Percentiles rank a stretch among this genome's conserved stretches.
Conservation (phyloP, 2,113 vertebrate genomes). For the Eidolon helvum region DNA sequence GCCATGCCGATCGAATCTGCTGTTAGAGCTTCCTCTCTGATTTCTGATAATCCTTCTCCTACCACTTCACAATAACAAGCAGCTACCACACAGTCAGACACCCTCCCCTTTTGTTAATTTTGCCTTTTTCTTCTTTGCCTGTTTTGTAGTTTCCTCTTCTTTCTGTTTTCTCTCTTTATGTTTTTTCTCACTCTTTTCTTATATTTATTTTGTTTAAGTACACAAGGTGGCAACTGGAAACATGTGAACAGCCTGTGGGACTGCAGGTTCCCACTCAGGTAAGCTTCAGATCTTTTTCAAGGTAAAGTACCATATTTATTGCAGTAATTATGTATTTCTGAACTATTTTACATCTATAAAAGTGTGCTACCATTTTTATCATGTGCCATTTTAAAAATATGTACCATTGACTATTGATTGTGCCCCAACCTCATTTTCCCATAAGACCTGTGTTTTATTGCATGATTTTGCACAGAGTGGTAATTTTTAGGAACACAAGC, state of each 20-base stretch:
- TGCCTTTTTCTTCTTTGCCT: background rate
- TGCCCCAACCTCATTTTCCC: background rate
- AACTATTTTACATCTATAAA: background rate
- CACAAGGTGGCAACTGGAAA: background rate
- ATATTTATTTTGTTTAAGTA: background rate
- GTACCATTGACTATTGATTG: background rate
- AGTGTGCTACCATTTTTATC: background rate
- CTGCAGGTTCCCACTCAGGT: background rate
- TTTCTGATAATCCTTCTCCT: background rate
- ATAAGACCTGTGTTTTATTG: background rate
- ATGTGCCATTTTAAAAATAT: background rate
- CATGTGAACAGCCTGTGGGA: background rate
- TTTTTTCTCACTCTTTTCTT: background rate
- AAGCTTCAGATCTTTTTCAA: background rate
- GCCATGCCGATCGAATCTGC: background rate
- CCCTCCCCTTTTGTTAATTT: background rate
- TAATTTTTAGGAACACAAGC: background rate
- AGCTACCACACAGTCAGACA: rapidly evolving
- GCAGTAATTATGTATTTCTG: background rate
- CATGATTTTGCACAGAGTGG: background rate
- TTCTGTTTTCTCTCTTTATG: background rate
- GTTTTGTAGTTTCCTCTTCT: background rate
- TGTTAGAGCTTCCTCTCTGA: background rate
- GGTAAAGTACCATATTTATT: background rate
- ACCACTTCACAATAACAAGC: background rate